phyloP scores from a whole-genome alignment of 2,797 vertebrate genomes.

The Calcarius lapponicus region DNA sequence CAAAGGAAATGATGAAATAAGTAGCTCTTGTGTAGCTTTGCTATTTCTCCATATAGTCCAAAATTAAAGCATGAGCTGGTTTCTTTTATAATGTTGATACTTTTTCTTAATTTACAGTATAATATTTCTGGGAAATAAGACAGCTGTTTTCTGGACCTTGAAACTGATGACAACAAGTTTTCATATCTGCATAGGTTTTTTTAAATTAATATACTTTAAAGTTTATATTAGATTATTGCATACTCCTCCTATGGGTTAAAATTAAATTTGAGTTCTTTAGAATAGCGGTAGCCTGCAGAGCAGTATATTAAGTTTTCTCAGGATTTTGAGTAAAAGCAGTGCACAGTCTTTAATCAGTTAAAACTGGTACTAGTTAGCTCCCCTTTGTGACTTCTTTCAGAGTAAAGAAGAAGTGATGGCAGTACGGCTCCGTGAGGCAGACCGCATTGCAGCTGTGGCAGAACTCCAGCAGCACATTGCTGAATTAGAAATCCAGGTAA shows the following conservation, averaged over 20 bases:
- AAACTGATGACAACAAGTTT: neutral
- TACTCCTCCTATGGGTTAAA: neutral
- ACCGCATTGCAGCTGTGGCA: conserved; percentile 96
- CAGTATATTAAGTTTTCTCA: neutral
- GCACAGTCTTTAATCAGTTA: neutral
- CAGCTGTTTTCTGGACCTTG: neutral
- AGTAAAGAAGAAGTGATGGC: conserved; percentile 99
- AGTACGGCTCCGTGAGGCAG: conserved; percentile 93
- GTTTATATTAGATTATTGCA: neutral
- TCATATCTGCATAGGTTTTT: neutral
- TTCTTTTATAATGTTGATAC: neutral
- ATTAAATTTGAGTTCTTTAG: neutral
- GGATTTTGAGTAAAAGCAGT: neutral
- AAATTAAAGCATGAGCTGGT: neutral
- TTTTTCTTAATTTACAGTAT: neutral
- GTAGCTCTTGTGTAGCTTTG: neutral
- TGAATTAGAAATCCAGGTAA: conserved; percentile 97
- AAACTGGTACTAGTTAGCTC: neutral
- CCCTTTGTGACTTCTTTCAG: conserved; percentile 69
- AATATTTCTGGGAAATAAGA: neutral
- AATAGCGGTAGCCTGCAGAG: neutral
- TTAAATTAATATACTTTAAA: neutral
- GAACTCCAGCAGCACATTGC: conserved; percentile 96
- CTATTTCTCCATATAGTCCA: neutral
- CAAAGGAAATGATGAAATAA: neutral